These are phyloP conservation scores for Ptilodon capucinus DNA, from an alignment of 2,888 invertebrate species.

Conservation along the genomic window DNA sequence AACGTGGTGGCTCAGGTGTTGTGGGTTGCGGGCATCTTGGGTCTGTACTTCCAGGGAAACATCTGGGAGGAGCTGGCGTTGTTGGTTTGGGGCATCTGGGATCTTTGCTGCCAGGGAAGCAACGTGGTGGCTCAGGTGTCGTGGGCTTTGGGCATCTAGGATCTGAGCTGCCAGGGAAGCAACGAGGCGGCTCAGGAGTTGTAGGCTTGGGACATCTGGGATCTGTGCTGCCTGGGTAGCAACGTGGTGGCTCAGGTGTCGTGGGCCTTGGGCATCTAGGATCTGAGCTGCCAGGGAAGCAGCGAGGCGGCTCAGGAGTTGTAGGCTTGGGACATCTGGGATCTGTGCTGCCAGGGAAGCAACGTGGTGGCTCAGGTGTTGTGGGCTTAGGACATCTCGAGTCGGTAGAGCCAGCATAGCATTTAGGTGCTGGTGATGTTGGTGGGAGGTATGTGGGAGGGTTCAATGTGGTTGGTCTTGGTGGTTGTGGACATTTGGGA, in stretches of 20 bases:
- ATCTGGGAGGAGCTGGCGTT: slow-evolving; percentile 24
- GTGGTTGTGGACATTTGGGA: slow-evolving; percentile 3
- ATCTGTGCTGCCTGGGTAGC: slow-evolving; percentile 3
- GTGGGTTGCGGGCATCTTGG: slow-evolving; percentile 17
- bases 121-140: slow-evolving; percentile 27
- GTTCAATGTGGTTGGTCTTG: slow-evolving; percentile 39
- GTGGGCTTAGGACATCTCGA: slow-evolving; percentile 17
- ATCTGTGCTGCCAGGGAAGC: slow-evolving; percentile 50
- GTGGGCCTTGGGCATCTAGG: neutral
- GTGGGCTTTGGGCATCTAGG: slow-evolving; percentile 34
- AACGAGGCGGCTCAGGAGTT: neutral
- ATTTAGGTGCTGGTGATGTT: slow-evolving; percentile 1
- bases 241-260: slow-evolving; percentile 2
- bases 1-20: slow-evolving; percentile 23
- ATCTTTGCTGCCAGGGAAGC: slow-evolving; percentile 35
- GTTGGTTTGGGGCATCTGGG: slow-evolving; percentile 39
- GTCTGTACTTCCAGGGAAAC: slow-evolving; percentile 1
- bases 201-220: slow-evolving; percentile 4
- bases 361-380: slow-evolving; percentile 20
- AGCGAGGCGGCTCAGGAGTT: neutral
- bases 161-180: slow-evolving; percentile 6
- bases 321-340: slow-evolving; percentile 40
- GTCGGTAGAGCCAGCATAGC: slow-evolving; percentile 3
- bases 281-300: neutral
- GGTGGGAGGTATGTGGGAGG: slow-evolving; percentile 29